These are phyloP conservation scores for Steinernema khuongi DNA, from an alignment of 1,140 invertebrate species.

Conservation along the genomic window DNA sequence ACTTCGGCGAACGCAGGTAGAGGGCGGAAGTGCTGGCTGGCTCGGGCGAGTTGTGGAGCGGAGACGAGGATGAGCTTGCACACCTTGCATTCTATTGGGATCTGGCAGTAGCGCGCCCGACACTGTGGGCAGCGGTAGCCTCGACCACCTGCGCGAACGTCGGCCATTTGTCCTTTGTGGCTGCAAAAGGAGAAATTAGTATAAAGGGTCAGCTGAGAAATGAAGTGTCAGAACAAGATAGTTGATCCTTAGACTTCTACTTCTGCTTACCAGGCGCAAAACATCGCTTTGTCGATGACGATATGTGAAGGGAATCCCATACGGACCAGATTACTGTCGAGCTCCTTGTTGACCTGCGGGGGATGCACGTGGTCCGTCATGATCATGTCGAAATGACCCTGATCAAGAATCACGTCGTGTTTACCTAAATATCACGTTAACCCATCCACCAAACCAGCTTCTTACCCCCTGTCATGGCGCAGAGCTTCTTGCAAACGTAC, in stretches of 20 bases:
- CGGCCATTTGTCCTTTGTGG: conserved; percentile 67
- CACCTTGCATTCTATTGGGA: conserved; percentile 88
- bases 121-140: conserved; percentile 95
- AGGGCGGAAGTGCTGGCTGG: conserved; percentile 92
- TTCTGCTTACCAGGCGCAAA: conserved; percentile 74
- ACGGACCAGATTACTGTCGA: conserved; percentile 76
- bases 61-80: conserved; percentile 94
- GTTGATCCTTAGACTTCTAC: too few species aligned
- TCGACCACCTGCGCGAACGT: conserved; percentile 21
- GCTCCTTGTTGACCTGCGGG: conserved; percentile 67
- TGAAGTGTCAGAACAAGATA: too few species aligned
- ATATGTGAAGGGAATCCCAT: conserved; percentile 71
- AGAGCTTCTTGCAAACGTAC: conserved; percentile 76
- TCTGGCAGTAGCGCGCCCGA: conserved; percentile 90
- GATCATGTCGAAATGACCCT: conserved; percentile 75
- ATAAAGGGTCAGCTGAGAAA: not conserved
- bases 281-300: conserved; percentile 58
- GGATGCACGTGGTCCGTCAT: conserved; percentile 72
- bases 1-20: conserved; percentile 75
- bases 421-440: conserved; percentile 54
- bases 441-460: not conserved
- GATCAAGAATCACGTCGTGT: conserved; percentile 83
- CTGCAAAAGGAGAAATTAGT: conserved; percentile 63
- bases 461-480: conserved; percentile 74
- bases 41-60: conserved; percentile 88